Evolutionary conservation across 2,888 invertebrate species (phyloP), one percentile per base, ranked within the genome.

Genomic region (Emmelina monodactyla): DNA sequence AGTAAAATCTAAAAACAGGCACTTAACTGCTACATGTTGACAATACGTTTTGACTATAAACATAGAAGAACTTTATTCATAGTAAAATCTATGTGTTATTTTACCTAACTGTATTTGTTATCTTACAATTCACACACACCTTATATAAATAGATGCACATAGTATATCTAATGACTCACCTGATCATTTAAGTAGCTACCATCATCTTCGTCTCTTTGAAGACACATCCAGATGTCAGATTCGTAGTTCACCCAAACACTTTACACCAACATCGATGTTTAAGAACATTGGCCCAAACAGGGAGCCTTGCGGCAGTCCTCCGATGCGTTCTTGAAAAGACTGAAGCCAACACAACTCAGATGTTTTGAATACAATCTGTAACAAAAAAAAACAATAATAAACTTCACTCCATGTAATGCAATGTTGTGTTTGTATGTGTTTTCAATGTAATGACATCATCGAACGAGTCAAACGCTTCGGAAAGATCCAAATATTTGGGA

Each of bases 281-380:
- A 39, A 48, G 39, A 43, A 29, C 39, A 39, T 37, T 40, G 53
- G 62, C 22, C 61, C 61, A 37, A 61, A 37, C 31, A 40, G 38
- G 33, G 49, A 39, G 46, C 75, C 73, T 48, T 68, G 70, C 62
- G 69, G 63, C 60, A 68, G 64, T 37, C 71, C 66, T 46, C 61
- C 48, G 42, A 50, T 53, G 54, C 52, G 47, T 55, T 55, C 64
- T 57, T 55, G 55, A 46, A 47, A 46, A 53, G 58, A 75, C 71
- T 72, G 72, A 61, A 53, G 55, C 4, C 57, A 49, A 45, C 49
- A 50, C 59, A 54, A 53, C 55, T 53, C 51, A 49, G 41, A 63
- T 79, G 78, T 78, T 78, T 75, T 75, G 68, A 71, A 76, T 72
- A 75, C 76, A 71, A 70, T 72, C 78, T 79, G 76, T 64, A 76